Percentiles rank a stretch among this genome's conserved stretches.
Evolutionary conservation across 2,797 vertebrate genomes (phyloP).

Genomic region (Petrocephalus sullivani): DNA sequence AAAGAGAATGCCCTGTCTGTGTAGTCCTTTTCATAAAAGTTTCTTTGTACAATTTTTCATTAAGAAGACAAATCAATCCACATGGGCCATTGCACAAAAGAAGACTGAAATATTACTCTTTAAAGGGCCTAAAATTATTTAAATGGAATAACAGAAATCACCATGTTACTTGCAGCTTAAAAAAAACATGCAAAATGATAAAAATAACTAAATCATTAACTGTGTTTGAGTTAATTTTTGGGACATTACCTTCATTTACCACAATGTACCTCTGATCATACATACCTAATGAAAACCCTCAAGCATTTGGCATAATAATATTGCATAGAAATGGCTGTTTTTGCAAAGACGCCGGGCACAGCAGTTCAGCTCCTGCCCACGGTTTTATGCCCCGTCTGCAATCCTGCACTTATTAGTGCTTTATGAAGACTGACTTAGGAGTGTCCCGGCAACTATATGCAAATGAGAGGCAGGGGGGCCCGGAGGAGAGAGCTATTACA

Average conservation of each 20-base stretch:
- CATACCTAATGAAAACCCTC: background rate
- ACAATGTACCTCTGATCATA: background rate
- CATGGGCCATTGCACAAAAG: background rate
- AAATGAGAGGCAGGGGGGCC: conserved; percentile 5
- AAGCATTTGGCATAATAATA: background rate
- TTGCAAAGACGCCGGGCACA: background rate
- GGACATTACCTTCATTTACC: background rate
- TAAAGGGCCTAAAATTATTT: background rate
- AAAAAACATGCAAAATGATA: background rate
- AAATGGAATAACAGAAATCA: background rate
- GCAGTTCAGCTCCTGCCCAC: background rate
- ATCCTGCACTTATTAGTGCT: background rate
- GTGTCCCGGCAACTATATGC: background rate
- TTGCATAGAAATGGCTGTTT: background rate
- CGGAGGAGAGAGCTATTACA: background rate
- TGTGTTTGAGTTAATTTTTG: background rate
- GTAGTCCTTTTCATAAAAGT: background rate
- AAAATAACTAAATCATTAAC: background rate
- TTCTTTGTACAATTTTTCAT: background rate
- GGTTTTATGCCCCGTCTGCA: background rate
- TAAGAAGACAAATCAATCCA: background rate
- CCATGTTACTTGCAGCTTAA: background rate
- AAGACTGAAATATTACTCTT: background rate
- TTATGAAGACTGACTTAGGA: conserved; percentile 11
- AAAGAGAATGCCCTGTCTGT: background rate